These are phyloP conservation scores for Balaenoptera acutorostrata DNA, from an alignment of 2,113 vertebrate genomes.

Conservation along the genomic window DNA sequence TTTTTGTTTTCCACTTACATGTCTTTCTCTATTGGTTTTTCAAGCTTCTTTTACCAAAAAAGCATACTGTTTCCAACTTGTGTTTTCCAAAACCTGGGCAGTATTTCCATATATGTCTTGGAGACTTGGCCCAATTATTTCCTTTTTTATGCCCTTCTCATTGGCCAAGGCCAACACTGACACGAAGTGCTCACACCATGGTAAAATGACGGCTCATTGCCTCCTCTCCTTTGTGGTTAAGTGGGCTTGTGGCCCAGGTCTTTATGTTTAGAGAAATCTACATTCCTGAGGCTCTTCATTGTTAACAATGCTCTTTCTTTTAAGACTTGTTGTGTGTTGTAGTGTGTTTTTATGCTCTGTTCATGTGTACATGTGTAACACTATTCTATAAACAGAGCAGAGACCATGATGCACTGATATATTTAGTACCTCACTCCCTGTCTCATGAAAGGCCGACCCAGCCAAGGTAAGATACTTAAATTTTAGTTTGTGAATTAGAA, in stretches of 20 bases:
- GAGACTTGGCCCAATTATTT: not conserved
- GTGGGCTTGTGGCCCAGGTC: not conserved
- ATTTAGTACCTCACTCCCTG: not conserved
- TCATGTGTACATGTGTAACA: no score
- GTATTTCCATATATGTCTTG: not conserved
- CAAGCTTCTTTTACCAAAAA: not conserved
- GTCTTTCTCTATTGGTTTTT: not conserved
- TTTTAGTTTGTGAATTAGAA: not conserved
- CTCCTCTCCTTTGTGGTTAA: not conserved
- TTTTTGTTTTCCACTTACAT: not conserved
- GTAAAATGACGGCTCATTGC: not conserved
- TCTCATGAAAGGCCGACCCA: not conserved
- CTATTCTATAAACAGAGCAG: not conserved
- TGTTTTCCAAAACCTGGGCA: not conserved
- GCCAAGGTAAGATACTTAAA: not conserved
- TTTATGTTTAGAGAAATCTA: not conserved
- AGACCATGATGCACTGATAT: not conserved
- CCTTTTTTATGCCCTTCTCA: not conserved
- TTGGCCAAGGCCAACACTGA: not conserved
- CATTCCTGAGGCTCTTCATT: not conserved
- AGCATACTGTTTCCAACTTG: not conserved
- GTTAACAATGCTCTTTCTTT: not conserved
- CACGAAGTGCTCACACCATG: rapidly evolving
- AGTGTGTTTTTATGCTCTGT: not conserved
- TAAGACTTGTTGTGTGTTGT: not conserved